Percentiles rank a stretch among this genome's conserved stretches.
Conservation (phyloP, 1,140 invertebrate species). For the Pseudomyrmex cubaensis region DNA sequence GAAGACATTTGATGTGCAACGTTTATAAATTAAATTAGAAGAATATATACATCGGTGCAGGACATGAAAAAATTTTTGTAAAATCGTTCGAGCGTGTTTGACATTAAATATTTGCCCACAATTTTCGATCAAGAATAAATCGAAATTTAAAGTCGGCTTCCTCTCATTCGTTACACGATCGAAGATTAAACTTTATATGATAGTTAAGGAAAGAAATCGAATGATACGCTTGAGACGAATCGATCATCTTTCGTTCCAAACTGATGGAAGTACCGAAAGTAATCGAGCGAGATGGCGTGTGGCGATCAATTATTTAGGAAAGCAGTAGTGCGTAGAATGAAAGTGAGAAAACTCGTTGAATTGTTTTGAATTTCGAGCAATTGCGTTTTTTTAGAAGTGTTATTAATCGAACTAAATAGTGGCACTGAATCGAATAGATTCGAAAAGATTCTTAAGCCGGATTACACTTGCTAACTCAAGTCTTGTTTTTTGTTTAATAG, state of each 20-base stretch:
- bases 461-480: no score
- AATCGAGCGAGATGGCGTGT: conserved; percentile 23
- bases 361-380: conserved; percentile 44
- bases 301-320: conserved; percentile 26
- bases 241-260: conserved; percentile 37
- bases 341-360: conserved; percentile 31
- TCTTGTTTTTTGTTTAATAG: no score
- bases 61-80: neutral
- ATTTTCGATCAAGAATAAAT: conserved; percentile 29
- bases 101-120: conserved; percentile 1
- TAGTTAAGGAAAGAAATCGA: conserved; percentile 44
- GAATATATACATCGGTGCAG: neutral
- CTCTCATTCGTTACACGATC: conserved; percentile 37
- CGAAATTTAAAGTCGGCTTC: conserved; percentile 42
- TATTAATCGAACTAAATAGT: neutral
- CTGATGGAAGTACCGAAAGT: conserved; percentile 59
- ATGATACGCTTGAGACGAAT: conserved; percentile 33
- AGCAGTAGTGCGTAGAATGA: conserved; percentile 16
- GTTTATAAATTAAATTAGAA: neutral
- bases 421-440: no score
- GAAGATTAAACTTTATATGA: conserved; percentile 51
- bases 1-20: neutral
- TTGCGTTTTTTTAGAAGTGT: neutral
- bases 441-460: no score
- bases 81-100: conserved; percentile 7